Evolutionary conservation across 1,140 invertebrate genomes (phyloP), one percentile per base, ranked within the genome.

Genomic region (Cydia amplana): DNA sequence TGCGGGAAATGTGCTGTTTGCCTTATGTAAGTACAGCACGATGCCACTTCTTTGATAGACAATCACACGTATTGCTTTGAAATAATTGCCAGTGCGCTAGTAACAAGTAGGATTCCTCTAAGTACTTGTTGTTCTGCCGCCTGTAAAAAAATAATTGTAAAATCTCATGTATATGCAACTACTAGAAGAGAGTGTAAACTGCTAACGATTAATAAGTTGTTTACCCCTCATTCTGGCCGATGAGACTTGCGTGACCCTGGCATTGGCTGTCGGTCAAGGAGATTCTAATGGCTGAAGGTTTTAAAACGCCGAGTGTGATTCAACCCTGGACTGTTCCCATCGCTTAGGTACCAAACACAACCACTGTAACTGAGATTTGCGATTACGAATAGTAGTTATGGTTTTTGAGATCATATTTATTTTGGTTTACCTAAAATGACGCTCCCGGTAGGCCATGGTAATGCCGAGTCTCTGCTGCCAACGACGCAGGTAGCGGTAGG

Each of bases 221-320:
- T 55, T 18, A 55, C 43, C 40, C 12, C 40, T 14, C 12, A 14
- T 46, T 55, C n/a, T 55, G 16, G 46, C 16, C 46, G 46, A 49
- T 49, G 46, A 49, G 46, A 14, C 46, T 16, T 40, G 9, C 36
- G 43, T 46, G 51, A 18, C 51, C n/a, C n/a, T 55, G 51, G 16
- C n/a, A 18, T 55, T 55, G 16, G n/a, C 51, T 6, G 51, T 55
- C 51, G 51, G 51, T 55, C 51, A 55, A 55, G 51, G 51, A 55
- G 51, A 55, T n/a, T 43, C 49, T 46, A 46, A 55, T 55, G 51
- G 5, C n/a, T 18, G 51, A 18, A 55, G 16, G 16, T 55, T 55
- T 55, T 55, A 55, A 55, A 55, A 55, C 20, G 51, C 51, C 51
- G 51, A 18, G n/a, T 55, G 51, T 55, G n/a, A 18, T 55, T 55